Evolutionary conservation across 2,113 vertebrate species (phyloP), one percentile per base, ranked within the genome.

Genomic region (Saguinus midas): DNA sequence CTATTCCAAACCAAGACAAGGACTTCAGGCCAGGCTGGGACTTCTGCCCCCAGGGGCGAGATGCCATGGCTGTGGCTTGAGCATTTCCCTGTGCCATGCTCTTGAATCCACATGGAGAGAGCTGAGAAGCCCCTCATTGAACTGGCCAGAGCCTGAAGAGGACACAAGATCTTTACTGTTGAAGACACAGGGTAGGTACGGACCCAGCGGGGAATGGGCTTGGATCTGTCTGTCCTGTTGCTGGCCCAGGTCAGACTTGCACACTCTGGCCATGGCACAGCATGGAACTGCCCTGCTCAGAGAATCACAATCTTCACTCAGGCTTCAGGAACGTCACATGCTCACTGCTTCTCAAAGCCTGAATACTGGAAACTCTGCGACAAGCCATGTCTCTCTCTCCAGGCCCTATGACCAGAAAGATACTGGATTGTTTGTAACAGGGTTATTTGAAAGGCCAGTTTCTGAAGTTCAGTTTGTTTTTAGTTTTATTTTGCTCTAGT

Each of bases 401-500:
- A 68, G 18, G 25, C 29, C 86, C 55, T 87, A 35, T 82, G 52
- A 79, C 85, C 85, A 90, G 70, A 85, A 75, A 87, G 27, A 18
- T 3, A 75, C 73, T 75, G 76, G 43, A 87, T 52, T 32, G 20
- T 50, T 89, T 64, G 14, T 32, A 45, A 43, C 13, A 3, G 55
- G 21, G 27, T 75, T 88, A 43, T 76, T 50, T 68, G 66, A 81
- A 75, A 92, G 43, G 37, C 35, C 52, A n/a, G 70, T 76, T 82
- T 95, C 76, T 91, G 37, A 76, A 79, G 29, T 91, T 85, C 6
- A 25, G 37, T 88, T 64, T 58, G 45, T n/a, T 76, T 84, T 94
- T 90, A 78, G 52, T 89, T 92, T 72, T 61, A 70, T 95, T 93
- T 87, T 85, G 57, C 81, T 91, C 79, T 61, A 64, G 87, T 95